Base-by-base conservation (phyloP, 2,797 vertebrate genomes). In the Gephyroberyx darwinii region DNA sequence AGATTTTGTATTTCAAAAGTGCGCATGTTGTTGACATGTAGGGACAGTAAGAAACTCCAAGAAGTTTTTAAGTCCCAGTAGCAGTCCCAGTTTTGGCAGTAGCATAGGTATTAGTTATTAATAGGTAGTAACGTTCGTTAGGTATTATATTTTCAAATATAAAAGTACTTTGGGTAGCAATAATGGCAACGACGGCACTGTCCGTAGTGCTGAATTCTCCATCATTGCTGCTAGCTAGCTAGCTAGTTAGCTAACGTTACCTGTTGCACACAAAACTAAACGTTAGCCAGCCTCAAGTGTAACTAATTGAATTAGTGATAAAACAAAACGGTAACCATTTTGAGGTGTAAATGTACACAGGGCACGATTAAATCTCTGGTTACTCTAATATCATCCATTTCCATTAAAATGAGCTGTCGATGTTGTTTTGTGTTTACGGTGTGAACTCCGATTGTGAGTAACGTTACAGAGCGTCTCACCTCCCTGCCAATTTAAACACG, bases 141-240 rank as follows among this genome's bases (percentile, higher is more conserved):
- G 33, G 33, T 35, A 35, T 35, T 5, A 16, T 16, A 16, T 16
- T 5, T 5, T 5, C 16, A 2, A 16, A 45, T 1, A 16, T 14
- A 41, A 45, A 45, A 45, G 43, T 14, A 8, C 31, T 56, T 56
- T 5, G 2, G 16, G 54, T 33, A 14, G 8, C 30, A 17, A 4
- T 16, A 19, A 14, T 39, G n/a, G 5, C 20, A 35, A 37, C 30
- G n/a, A 41, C 20, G 39, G n/a, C 59, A n/a, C 51, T 71, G 59
- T 54, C 69, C 58, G 8, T 14, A 39, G 59, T 63, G 41, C 69
- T 63, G 68, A 70, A 47, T 8, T 41, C 33, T 51, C 47, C 19
- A 59, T 58, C 41, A 26, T 26, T 26, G 26, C 26, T 26, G 26
- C 31, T 35, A 31, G 14, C 39, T 8, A 16, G 10, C 16, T 16